Evolutionary conservation across 2,888 invertebrate genomes (phyloP).

Genomic region (Bellardia pandia): DNA sequence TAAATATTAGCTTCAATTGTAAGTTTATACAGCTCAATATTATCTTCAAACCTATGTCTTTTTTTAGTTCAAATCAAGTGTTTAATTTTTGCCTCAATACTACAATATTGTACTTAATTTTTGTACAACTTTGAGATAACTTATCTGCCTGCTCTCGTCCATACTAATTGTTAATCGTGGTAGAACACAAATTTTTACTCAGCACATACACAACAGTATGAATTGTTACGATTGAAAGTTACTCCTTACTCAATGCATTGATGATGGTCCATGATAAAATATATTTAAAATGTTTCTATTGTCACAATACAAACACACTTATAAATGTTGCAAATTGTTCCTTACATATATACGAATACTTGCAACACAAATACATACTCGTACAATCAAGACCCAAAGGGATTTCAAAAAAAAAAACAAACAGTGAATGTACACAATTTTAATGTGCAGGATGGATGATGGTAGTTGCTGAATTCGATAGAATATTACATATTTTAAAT

Average conservation of each 20-base stretch:
- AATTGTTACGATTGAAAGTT: background rate
- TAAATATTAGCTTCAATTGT: no score
- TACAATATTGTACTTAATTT: no score
- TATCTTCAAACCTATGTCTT: no score
- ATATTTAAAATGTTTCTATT: constrained; percentile 50
- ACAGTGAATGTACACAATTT: constrained; percentile 16
- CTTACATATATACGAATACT: background rate
- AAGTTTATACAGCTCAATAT: no score
- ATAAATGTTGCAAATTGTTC: background rate
- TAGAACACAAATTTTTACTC: background rate
- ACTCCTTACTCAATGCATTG: constrained; percentile 15
- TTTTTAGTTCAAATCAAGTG: no score
- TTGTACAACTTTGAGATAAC: no score
- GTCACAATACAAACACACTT: constrained; percentile 17
- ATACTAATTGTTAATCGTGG: background rate
- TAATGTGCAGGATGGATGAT: constrained; percentile 14
- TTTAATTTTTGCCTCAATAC: no score
- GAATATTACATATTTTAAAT: background rate
- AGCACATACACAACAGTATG: background rate
- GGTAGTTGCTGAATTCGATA: background rate
- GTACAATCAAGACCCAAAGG: constrained; percentile 34
- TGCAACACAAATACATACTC: background rate
- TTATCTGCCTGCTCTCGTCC: background rate
- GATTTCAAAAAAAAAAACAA: background rate
- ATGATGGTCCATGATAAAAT: constrained; percentile 35